A percentile compares a stretch with the other conserved stretches of the same genome.
Conservation (phyloP, 2,888 invertebrate species). For the Rhagonycha lutea region DNA sequence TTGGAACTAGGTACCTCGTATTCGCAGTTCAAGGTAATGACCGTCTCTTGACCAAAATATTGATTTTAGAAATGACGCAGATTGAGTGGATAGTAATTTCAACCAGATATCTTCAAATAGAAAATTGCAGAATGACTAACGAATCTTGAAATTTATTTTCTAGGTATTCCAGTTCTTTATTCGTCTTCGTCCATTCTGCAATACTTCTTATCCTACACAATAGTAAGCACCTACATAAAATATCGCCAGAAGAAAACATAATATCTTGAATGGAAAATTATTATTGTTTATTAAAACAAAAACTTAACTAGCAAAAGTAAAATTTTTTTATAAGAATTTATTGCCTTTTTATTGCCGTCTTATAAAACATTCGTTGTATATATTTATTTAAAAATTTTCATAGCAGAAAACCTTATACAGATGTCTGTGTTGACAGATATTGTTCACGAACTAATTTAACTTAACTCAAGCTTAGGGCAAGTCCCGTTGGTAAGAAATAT, state of each 20-base stretch:
- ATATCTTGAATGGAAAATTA: neutral
- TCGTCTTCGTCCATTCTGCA: too few relatives aligned
- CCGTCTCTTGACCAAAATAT: too few relatives aligned
- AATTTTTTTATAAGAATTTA: neutral
- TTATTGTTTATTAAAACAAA: neutral
- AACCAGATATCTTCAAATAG: too few relatives aligned
- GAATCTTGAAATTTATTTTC: too few relatives aligned
- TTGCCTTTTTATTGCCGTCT: neutral
- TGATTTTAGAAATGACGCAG: too few relatives aligned
- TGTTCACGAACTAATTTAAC: neutral
- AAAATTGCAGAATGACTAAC: too few relatives aligned
- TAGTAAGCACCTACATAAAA: neutral
- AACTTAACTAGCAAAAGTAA: neutral
- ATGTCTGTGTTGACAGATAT: neutral
- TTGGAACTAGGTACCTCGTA: too few relatives aligned
- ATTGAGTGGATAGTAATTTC: too few relatives aligned
- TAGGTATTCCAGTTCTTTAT: too few relatives aligned
- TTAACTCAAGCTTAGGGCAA: neutral
- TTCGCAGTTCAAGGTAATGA: too few relatives aligned
- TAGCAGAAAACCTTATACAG: neutral
- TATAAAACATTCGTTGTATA: neutral
- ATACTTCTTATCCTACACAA: too few relatives aligned
- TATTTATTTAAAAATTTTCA: neutral
- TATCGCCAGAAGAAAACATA: neutral
- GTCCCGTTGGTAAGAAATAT: neutral